Base-by-base conservation (phyloP, 2,797 vertebrate species). In the Rousettus madagascariensis region DNA sequence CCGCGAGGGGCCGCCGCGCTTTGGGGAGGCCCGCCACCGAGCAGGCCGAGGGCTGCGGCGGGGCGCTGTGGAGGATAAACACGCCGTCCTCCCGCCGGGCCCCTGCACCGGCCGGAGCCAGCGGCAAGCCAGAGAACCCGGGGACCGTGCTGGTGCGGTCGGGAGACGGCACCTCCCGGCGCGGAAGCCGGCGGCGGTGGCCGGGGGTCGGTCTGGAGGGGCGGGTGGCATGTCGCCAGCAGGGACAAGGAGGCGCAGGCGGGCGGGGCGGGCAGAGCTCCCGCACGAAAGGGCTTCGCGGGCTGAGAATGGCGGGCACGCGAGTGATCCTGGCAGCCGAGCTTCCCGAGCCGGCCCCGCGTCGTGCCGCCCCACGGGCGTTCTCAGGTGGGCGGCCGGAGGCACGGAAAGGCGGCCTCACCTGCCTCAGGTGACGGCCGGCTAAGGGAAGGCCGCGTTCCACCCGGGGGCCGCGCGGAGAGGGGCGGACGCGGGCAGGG, bases 351-450 rank as follows among this genome's bases (percentile, higher is more conserved):
- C 19, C 55, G 68, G 20, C 20, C 6, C 15, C 19, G 0, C 17
- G 20, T 1, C 22, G 19, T 36, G 17, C 6, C 41, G 20, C 13
- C 49, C 13, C n/a, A 30, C 41, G 33, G 83, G 59, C 11, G n/a
- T 22, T 33, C 38, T 11, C 0, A 20, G 12, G 57, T 1, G 41
- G 41, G 16, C 22, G 57, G 24, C 0, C 33, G 0, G 6, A 16
- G 3, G 9, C 19, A 3, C 10, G 8, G 53, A 43, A 17, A 59
- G 41, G 33, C n/a, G 6, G 3, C 24, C 5, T 28, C 3, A 49
- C 11, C 36, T 43, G 43, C 69, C 57, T 30, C 20, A 3, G 59
- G 78, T 22, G 4, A 41, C 0, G 12, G 26, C 55, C 5, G 12
- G 22, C 84, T 10, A 61, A 22, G 22, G 65, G n/a, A n/a, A 61